Conservation (phyloP, 2,797 vertebrate genomes). For the Stomatorhinus walkeri region DNA sequence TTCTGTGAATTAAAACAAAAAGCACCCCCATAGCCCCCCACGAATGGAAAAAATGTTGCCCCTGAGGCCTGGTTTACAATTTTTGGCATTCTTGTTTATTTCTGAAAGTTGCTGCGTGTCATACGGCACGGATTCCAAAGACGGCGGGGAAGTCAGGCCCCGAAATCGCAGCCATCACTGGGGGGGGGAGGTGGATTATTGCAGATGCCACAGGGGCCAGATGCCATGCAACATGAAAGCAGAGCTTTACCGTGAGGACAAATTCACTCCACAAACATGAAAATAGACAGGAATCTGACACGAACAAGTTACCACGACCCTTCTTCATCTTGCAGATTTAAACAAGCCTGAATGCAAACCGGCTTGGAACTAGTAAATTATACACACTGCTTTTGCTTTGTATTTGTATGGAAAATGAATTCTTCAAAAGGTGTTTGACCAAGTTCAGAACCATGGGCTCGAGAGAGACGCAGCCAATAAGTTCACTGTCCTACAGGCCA, state of each 20-base stretch:
- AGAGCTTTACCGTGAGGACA: background rate
- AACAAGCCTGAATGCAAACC: background rate
- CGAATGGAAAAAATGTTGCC: slow-evolving; percentile 35
- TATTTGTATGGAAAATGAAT: background rate
- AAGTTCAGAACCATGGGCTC: background rate
- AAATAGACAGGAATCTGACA: background rate
- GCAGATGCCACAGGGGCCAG: background rate
- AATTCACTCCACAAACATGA: background rate
- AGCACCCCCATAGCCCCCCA: slow-evolving; percentile 18
- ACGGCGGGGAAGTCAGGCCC: background rate
- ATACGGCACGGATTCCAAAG: background rate
- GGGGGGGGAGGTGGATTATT: background rate
- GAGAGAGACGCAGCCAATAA: background rate
- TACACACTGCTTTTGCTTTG: background rate
- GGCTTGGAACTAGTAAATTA: background rate
- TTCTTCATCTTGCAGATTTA: background rate
- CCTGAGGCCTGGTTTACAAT: slow-evolving; percentile 34
- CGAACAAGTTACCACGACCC: background rate
- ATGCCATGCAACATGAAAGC: background rate
- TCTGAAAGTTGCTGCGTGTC: slow-evolving; percentile 19
- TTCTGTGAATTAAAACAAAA: slow-evolving; percentile 32
- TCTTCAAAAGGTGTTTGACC: background rate
- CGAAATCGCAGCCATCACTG: background rate
- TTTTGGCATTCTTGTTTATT: slow-evolving; percentile 35
- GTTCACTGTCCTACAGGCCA: background rate